Conservation (phyloP, 2,113 vertebrate genomes). For the Thalassoma bifasciatum region DNA sequence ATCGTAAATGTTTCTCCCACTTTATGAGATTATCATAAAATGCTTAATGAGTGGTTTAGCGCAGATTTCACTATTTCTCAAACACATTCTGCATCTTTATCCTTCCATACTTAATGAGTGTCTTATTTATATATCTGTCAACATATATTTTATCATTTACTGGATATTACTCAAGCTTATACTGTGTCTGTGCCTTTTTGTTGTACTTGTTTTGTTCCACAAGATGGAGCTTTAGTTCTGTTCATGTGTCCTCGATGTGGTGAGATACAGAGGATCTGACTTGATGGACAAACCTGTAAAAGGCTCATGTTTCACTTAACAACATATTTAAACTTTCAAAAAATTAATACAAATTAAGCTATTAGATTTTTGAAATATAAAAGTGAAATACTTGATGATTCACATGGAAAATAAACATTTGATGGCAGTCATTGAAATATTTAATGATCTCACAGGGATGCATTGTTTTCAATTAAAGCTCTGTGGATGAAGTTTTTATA, state of each 20-base stretch:
- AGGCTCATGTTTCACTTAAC: background rate
- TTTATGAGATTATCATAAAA: slow-evolving; percentile 32
- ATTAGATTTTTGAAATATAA: background rate
- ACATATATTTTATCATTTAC: slow-evolving; percentile 25
- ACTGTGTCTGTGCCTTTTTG: background rate
- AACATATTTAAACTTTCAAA: slow-evolving; percentile 1
- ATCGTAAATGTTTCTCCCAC: slow-evolving; percentile 20
- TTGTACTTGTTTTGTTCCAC: slow-evolving; percentile 65
- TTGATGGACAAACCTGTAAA: slow-evolving; percentile 34
- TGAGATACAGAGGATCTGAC: background rate
- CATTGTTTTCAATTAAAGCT: slow-evolving; percentile 11
- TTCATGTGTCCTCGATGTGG: slow-evolving; percentile 30
- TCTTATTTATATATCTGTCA: slow-evolving; percentile 3
- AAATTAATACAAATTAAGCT: background rate
- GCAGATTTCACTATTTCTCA: slow-evolving; percentile 21
- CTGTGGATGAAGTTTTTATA: background rate
- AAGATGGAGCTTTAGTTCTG: slow-evolving; percentile 85
- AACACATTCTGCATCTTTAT: slow-evolving; percentile 2
- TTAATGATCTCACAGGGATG: too few species aligned
- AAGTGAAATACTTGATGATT: background rate
- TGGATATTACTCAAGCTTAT: background rate
- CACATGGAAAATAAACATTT: background rate
- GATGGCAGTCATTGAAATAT: background rate
- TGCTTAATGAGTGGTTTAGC: slow-evolving; percentile 29
- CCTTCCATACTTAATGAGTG: background rate